phyloP scores from a whole-genome alignment of 2,888 invertebrate species.

The Torymus tubicola region DNA sequence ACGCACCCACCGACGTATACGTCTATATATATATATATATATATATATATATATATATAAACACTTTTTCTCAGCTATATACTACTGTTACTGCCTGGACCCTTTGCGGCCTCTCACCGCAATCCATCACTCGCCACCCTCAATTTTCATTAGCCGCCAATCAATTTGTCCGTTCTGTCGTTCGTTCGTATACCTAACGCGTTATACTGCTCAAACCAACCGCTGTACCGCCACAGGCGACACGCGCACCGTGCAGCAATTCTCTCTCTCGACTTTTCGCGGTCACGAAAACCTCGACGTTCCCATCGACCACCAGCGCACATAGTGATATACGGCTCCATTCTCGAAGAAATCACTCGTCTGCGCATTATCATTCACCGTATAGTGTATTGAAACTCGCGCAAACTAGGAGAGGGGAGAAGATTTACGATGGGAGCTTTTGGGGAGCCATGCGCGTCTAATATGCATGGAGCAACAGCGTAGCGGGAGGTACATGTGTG shows the following conservation, averaged over 20 bases:
- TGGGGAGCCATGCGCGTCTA: background rate
- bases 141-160: constrained; percentile 24
- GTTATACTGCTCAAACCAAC: no score
- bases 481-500: no score
- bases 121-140: constrained; percentile 6
- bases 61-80: background rate
- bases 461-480: background rate
- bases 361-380: background rate
- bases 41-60: background rate
- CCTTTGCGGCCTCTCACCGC: background rate
- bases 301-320: background rate
- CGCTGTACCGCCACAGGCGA: background rate
- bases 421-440: constrained; percentile 19
- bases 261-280: constrained; percentile 9
- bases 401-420: background rate
- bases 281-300: no score
- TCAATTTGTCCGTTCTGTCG: constrained; percentile 4
- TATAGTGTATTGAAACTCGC: background rate
- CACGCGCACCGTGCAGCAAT: no score
- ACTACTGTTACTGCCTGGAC: no score
- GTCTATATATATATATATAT: background rate
- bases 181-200: no score
- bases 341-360: constrained; percentile 10
- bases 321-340: constrained; percentile 12
- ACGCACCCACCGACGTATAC: background rate